These are phyloP conservation scores for Aleadryas rufinucha DNA, from an alignment of 2,113 vertebrate genomes.

Conservation along the genomic window DNA sequence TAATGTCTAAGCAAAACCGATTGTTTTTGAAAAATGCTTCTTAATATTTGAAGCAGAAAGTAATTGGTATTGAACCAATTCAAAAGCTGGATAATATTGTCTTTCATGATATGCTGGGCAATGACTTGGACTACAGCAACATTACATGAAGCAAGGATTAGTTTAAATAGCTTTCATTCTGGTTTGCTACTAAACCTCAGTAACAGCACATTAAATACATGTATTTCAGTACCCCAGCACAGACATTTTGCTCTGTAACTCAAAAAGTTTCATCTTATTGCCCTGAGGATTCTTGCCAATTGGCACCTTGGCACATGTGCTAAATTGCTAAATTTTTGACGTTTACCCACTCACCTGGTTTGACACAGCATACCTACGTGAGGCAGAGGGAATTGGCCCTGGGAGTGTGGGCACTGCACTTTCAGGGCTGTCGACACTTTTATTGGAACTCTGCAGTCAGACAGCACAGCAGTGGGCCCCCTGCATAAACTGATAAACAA, in stretches of 20 bases:
- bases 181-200: neutral
- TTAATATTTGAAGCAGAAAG: conserved; percentile 25
- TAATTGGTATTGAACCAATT: neutral
- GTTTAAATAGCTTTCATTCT: neutral
- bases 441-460: neutral
- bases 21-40: neutral
- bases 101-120: neutral
- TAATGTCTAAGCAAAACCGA: neutral
- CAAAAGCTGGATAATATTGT: conserved; percentile 14
- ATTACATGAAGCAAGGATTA: neutral
- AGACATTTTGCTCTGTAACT: conserved; percentile 7
- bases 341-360: neutral
- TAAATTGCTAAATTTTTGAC: neutral
- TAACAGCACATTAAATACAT: neutral
- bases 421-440: neutral
- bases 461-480: neutral
- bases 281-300: neutral
- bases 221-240: neutral
- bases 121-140: neutral
- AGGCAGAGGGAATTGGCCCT: neutral
- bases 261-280: neutral
- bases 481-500: neutral
- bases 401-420: neutral
- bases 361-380: neutral
- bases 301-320: neutral